phyloP scores from a whole-genome alignment of 2,797 vertebrate species.

The Mus minutoides region DNA sequence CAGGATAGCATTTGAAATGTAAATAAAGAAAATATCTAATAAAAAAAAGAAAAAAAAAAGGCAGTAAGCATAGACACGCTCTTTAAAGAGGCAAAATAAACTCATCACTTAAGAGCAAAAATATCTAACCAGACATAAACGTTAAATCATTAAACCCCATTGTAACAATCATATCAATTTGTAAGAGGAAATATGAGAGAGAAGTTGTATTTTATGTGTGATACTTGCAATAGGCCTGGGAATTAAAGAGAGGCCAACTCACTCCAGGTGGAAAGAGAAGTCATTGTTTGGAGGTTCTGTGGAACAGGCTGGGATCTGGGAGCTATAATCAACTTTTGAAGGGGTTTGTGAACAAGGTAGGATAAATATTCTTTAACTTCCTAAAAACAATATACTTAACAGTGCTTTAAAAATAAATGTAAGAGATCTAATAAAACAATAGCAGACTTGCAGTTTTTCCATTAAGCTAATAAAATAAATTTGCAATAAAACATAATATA shows the following conservation, averaged over 20 bases:
- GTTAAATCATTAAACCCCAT: constrained; percentile 10
- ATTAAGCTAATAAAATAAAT: constrained; percentile 1
- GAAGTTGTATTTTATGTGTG: constrained; percentile 51
- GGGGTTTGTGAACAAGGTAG: not conserved
- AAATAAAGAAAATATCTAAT: too few species aligned
- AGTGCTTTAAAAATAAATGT: not conserved
- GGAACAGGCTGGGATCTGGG: not conserved
- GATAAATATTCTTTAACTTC: not conserved
- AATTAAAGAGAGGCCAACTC: not conserved
- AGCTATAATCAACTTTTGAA: not conserved
- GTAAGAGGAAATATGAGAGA: constrained; percentile 30
- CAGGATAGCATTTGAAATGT: too few species aligned
- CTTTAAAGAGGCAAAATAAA: constrained; percentile 35
- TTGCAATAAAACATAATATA: not conserved
- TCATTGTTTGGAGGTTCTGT: not conserved
- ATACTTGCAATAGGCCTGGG: not conserved
- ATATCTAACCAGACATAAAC: not conserved
- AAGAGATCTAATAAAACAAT: not conserved
- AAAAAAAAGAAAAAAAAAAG: too few species aligned
- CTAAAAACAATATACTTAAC: not conserved
- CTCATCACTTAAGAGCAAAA: constrained; percentile 34
- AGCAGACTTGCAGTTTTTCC: not conserved
- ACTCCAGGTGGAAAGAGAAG: not conserved
- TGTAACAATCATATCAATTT: constrained; percentile 38
- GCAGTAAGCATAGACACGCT: not conserved